Conservation (phyloP, 2,113 vertebrate species). For the Austrofundulus limnaeus region DNA sequence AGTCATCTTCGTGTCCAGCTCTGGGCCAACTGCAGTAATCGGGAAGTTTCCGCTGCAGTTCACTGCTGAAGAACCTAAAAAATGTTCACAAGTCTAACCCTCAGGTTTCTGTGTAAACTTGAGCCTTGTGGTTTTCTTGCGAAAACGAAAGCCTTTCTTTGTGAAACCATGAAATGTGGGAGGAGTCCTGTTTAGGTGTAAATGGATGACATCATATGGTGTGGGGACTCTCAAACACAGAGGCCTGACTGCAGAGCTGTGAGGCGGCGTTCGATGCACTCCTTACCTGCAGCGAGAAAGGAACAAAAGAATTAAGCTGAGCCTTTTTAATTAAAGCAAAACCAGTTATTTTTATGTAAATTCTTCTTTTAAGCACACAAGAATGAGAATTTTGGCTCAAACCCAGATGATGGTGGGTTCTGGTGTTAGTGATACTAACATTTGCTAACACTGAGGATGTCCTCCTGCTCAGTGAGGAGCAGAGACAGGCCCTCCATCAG, state of each 20-base stretch:
- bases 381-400: too few species aligned
- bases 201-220: slow-evolving; percentile 32
- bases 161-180: slow-evolving; percentile 9
- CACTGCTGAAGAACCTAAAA: slow-evolving; percentile 1
- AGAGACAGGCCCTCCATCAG: slow-evolving; percentile 92
- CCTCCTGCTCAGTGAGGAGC: slow-evolving; percentile 87
- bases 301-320: background rate
- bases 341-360: too few species aligned
- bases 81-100: background rate
- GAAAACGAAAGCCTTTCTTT: slow-evolving; percentile 21
- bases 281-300: slow-evolving; percentile 81
- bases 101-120: background rate
- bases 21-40: slow-evolving; percentile 1
- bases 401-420: too few species aligned
- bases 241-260: slow-evolving; percentile 87
- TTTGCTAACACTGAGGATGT: slow-evolving; percentile 91
- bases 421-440: slow-evolving; percentile 74
- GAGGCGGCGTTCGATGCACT: slow-evolving; percentile 92
- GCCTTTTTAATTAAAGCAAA: too few species aligned
- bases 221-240: slow-evolving; percentile 79
- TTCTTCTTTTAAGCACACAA: too few species aligned
- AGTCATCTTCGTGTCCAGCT: slow-evolving; percentile 31
- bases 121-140: slow-evolving; percentile 16
- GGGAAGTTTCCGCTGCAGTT: slow-evolving; percentile 6
- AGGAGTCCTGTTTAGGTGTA: slow-evolving; percentile 28